Conservation (phyloP, 2,888 invertebrate genomes). For the Ophraella communa region DNA sequence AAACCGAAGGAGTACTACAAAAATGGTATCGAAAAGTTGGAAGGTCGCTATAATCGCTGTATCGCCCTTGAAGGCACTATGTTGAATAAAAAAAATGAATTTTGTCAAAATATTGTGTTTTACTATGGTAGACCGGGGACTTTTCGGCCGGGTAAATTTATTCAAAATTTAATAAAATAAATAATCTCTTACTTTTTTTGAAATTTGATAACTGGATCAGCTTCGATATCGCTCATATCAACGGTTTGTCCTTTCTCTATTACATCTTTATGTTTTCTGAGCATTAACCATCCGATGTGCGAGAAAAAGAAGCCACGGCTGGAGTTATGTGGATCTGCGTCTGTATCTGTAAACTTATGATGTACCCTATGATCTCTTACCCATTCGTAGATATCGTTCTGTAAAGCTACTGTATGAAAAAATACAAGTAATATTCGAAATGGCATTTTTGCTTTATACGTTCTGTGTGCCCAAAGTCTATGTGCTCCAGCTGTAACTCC, state of each 20-base stretch:
- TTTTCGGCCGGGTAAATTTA: no score
- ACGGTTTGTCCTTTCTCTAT: conserved; percentile 80
- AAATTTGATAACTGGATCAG: conserved; percentile 84
- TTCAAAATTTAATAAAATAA: not conserved
- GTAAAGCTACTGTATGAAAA: conserved; percentile 84
- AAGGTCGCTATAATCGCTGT: no score
- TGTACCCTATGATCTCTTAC: conserved; percentile 82
- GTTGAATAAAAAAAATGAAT: no score
- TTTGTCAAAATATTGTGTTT: no score
- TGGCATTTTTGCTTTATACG: conserved; percentile 84
- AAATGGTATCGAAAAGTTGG: no score
- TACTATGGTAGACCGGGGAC: no score
- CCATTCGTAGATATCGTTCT: conserved; percentile 92
- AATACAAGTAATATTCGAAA: conserved; percentile 79
- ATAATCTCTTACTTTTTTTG: conserved; percentile 76
- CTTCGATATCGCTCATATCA: conserved; percentile 82
- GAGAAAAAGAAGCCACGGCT: conserved; percentile 89
- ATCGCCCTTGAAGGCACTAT: no score
- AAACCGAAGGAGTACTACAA: no score
- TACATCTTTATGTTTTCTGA: conserved; percentile 90
- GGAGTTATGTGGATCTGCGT: conserved; percentile 91
- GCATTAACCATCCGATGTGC: conserved; percentile 92
- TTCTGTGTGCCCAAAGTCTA: conserved; percentile 88
- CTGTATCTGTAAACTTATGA: conserved; percentile 88
- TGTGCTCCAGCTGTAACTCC: conserved; percentile 90